Percentiles rank a stretch among this genome's conserved stretches.
phyloP scores from a whole-genome alignment of 1,140 invertebrate species.

The Coptotermes formosanus region DNA sequence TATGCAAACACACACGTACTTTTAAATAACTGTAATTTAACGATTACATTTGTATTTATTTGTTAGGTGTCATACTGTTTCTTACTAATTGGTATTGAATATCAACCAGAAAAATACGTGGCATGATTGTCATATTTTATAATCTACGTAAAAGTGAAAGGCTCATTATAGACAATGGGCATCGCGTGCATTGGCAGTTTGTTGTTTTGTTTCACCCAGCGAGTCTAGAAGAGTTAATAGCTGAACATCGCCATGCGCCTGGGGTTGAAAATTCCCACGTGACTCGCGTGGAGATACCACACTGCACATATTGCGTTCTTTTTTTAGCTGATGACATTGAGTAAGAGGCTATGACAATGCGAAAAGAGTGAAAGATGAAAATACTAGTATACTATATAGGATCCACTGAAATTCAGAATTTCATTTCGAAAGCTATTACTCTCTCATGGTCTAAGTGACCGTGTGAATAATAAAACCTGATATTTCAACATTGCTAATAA shows the following conservation, averaged over 20 bases:
- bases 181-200: neutral
- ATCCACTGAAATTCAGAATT: too few species aligned
- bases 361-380: neutral
- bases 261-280: neutral
- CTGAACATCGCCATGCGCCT: neutral
- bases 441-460: too few species aligned
- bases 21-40: too few species aligned
- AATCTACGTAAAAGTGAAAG: neutral
- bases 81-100: too few species aligned
- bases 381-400: too few species aligned
- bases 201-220: neutral
- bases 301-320: neutral
- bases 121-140: neutral
- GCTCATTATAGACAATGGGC: neutral
- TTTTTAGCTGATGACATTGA: neutral
- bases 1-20: too few species aligned
- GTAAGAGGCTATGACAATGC: neutral
- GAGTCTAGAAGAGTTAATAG: neutral
- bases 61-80: neutral
- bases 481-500: too few species aligned
- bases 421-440: too few species aligned
- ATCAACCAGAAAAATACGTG: too few species aligned
- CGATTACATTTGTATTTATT: too few species aligned
- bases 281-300: neutral
- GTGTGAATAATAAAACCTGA: too few species aligned